These are phyloP conservation scores for Drosophila cognata DNA, from an alignment of 2,888 invertebrate genomes.

Conservation along the genomic window DNA sequence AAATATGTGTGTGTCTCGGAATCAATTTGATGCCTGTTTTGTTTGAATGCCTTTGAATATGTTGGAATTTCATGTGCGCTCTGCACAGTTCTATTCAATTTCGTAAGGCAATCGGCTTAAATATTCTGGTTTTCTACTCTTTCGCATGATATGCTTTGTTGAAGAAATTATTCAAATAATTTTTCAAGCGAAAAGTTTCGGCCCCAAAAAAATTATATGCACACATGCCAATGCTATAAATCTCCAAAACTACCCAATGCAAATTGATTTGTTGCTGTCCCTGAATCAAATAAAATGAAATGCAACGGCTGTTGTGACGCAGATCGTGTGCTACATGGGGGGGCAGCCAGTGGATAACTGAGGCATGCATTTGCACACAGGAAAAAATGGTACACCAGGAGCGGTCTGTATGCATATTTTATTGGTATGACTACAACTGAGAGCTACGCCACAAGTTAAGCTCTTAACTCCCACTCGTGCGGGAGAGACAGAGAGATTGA, in stretches of 20 bases:
- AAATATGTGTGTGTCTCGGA: conserved; percentile 35
- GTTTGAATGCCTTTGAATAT: conserved; percentile 6
- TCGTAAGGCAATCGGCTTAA: conserved; percentile 22
- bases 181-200: conserved; percentile 38
- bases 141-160: background rate
- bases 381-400: conserved; percentile 15
- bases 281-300: conserved; percentile 71
- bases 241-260: conserved; percentile 66
- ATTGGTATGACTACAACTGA: background rate
- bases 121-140: conserved; percentile 5
- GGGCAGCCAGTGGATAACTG: background rate
- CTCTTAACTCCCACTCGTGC: background rate
- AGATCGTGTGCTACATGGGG: background rate
- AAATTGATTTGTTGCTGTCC: conserved; percentile 76
- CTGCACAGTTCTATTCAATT: background rate
- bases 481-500: background rate
- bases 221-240: conserved; percentile 62
- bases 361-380: conserved; percentile 2
- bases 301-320: conserved; percentile 38
- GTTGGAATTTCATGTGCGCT: conserved; percentile 1
- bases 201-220: conserved; percentile 37
- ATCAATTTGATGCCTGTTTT: conserved; percentile 36
- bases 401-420: conserved; percentile 12
- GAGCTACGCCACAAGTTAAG: background rate
- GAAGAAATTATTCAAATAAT: conserved; percentile 40